Conservation (phyloP, 2,888 invertebrate genomes). For the Heteromyza rotundicornis region DNA sequence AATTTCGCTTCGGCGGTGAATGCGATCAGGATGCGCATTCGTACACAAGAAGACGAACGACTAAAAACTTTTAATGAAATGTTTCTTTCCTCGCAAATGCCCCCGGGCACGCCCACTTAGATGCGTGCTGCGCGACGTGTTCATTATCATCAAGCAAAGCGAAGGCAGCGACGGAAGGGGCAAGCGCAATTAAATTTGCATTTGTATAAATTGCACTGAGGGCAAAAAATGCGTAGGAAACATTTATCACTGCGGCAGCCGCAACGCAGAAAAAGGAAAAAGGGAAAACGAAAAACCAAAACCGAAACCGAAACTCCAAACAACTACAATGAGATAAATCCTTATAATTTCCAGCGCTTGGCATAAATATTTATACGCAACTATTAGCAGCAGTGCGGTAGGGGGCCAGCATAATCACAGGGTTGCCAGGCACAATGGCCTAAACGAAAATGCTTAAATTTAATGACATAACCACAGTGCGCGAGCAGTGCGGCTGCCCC, state of each 20-base stretch:
- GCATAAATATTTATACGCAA: conserved; percentile 37
- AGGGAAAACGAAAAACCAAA: background rate
- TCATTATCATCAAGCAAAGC: conserved; percentile 44
- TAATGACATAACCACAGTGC: conserved; percentile 57
- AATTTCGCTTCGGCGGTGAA: no score
- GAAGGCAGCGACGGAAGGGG: conserved; percentile 31
- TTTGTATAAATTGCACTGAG: conserved; percentile 52
- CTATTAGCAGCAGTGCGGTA: conserved; percentile 16
- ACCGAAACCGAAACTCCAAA: background rate
- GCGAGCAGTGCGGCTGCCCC: conserved; percentile 17
- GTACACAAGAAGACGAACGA: background rate
- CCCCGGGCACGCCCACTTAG: conserved; percentile 55
- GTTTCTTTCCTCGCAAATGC: conserved; percentile 26
- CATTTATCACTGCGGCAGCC: conserved; percentile 55
- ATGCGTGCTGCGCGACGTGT: conserved; percentile 59
- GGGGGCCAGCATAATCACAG: conserved; percentile 45
- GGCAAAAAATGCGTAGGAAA: conserved; percentile 51
- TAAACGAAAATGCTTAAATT: conserved; percentile 61
- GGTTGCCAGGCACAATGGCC: conserved; percentile 52
- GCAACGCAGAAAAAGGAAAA: conserved; percentile 28
- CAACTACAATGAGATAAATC: conserved; percentile 54
- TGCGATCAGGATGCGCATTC: no score
- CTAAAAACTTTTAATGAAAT: conserved; percentile 12
- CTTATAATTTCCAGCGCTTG: conserved; percentile 56
- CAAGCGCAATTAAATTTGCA: conserved; percentile 62